These are phyloP conservation scores for Whitmania pigra DNA, from an alignment of 1,140 invertebrate species.

Conservation along the genomic window DNA sequence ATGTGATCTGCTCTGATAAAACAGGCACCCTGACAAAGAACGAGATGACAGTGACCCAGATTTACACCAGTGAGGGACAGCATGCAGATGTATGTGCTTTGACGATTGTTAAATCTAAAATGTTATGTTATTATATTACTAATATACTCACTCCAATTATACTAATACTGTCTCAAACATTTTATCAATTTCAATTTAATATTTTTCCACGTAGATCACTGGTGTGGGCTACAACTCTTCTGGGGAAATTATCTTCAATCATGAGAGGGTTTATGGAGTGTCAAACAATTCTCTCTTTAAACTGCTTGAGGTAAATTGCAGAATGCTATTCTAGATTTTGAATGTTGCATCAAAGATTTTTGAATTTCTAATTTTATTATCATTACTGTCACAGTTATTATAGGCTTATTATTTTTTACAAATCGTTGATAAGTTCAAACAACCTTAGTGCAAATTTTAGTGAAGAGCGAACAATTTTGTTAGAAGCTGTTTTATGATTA, in stretches of 20 bases:
- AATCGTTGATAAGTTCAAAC: too few species aligned
- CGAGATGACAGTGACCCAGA: slow-evolving; percentile 88
- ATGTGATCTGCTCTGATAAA: slow-evolving; percentile 97
- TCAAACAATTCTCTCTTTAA: slow-evolving; percentile 35
- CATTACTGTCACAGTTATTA: too few species aligned
- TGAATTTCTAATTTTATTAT: too few species aligned
- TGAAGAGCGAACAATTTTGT: too few species aligned
- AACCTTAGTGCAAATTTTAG: too few species aligned
- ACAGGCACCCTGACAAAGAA: slow-evolving; percentile 97
- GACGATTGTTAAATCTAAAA: background rate
- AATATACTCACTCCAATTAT: slow-evolving; percentile 1
- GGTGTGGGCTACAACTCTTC: slow-evolving; percentile 81
- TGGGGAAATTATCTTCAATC: slow-evolving; percentile 66
- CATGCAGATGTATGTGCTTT: slow-evolving; percentile 59
- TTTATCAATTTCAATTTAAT: too few species aligned
- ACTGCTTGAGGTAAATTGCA: slow-evolving; percentile 36
- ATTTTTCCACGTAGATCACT: slow-evolving; percentile 43
- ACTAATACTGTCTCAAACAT: too few species aligned
- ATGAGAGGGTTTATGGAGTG: slow-evolving; percentile 45
- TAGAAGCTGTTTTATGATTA: too few species aligned
- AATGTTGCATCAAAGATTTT: too few species aligned
- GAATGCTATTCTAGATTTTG: too few species aligned
- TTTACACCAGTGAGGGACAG: slow-evolving; percentile 63
- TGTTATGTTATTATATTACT: slow-evolving; percentile 11
- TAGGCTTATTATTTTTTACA: too few species aligned